Conservation (phyloP, 2,797 vertebrate genomes). For the Gymnoscopelus braueri region DNA sequence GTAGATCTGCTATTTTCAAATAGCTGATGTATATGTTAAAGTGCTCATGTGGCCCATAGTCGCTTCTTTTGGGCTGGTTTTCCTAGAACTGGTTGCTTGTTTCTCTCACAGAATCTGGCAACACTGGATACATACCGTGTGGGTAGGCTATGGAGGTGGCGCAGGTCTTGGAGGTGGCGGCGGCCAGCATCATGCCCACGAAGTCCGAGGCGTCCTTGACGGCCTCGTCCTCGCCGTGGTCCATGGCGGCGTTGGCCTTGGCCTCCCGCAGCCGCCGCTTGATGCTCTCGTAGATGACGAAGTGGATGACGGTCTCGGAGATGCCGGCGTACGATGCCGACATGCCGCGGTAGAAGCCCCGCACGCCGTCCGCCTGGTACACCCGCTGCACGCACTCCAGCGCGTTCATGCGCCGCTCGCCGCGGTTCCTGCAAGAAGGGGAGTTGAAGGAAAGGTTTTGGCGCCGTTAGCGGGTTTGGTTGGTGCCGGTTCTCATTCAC, state of each 20-base stretch:
- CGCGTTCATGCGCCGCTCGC: slow-evolving; percentile 92
- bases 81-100: no score
- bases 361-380: slow-evolving; percentile 91
- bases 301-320: slow-evolving; percentile 98
- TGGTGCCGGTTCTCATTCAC: no score
- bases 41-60: no score
- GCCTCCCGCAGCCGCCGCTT: slow-evolving; percentile 89
- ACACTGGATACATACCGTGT: slow-evolving; percentile 48
- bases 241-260: slow-evolving; percentile 86
- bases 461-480: no score
- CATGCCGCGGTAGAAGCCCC: slow-evolving; percentile 98
- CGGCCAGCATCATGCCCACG: slow-evolving; percentile 97
- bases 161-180: slow-evolving; percentile 97
- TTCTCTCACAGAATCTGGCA: no score
- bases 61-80: no score
- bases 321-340: slow-evolving; percentile 98
- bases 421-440: slow-evolving; percentile 83
- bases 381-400: slow-evolving; percentile 92
- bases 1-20: no score
- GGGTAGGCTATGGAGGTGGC: slow-evolving; percentile 94
- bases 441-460: no score
- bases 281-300: slow-evolving; percentile 99
- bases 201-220: slow-evolving; percentile 94
- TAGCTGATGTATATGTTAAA: no score
- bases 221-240: slow-evolving; percentile 82